Conservation (phyloP, 2,113 vertebrate species). For the Centrocercus urophasianus region DNA sequence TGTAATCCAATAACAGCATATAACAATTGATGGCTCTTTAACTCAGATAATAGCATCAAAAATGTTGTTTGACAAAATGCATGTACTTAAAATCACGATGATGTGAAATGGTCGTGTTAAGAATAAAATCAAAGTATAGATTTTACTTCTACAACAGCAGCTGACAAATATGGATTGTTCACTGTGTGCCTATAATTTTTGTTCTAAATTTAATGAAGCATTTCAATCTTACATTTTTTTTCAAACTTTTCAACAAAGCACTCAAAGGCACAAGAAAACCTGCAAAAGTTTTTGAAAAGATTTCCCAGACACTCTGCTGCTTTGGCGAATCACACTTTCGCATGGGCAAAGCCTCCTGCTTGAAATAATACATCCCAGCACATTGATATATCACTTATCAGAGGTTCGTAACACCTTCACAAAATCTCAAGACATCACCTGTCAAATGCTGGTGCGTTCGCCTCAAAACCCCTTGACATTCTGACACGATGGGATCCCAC, state of each 20-base stretch:
- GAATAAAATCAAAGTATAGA: not conserved
- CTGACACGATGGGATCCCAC: conserved; percentile 99
- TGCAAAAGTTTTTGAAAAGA: not conserved
- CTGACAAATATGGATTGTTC: not conserved
- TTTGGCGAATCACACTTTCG: not conserved
- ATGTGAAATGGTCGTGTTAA: not conserved
- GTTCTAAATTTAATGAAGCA: not conserved
- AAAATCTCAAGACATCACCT: not conserved
- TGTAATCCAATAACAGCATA: not conserved
- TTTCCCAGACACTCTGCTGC: not conserved
- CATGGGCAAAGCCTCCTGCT: not conserved
- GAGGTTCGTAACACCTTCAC: not conserved
- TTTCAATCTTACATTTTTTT: not conserved
- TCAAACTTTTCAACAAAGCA: not conserved
- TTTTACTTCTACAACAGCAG: not conserved
- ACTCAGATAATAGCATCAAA: not conserved
- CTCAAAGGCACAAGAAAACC: not conserved
- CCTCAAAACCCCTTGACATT: conserved; percentile 96
- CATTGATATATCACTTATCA: not conserved
- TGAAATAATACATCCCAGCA: not conserved
- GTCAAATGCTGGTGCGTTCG: conserved; percentile 97
- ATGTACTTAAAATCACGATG: not conserved
- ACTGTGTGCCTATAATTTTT: not conserved
- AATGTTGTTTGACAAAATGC: not conserved
- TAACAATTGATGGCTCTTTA: not conserved